Conservation (phyloP, 2,113 vertebrate species). For the Zosterops hypoxanthus region DNA sequence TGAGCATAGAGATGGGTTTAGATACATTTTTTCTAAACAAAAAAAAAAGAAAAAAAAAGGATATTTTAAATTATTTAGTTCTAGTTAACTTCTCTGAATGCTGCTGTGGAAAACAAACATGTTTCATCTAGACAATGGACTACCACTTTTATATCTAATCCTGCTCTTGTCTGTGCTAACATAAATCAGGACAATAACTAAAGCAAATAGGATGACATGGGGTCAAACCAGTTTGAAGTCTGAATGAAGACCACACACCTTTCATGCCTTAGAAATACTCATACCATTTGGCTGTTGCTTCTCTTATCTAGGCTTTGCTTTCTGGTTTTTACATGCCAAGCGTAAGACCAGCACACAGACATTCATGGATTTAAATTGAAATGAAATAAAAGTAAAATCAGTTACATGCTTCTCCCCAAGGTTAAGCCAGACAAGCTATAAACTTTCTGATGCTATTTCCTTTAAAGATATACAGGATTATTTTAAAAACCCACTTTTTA, state of each 20-base stretch:
- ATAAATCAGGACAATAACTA: slow-evolving; percentile 66
- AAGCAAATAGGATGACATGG: slow-evolving; percentile 50
- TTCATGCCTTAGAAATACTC: slow-evolving; percentile 18
- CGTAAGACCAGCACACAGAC: background rate
- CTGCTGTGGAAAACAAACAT: background rate
- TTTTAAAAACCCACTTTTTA: background rate
- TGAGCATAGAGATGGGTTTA: background rate
- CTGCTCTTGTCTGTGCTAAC: slow-evolving; percentile 10
- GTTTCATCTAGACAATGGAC: slow-evolving; percentile 2
- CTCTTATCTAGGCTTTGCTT: background rate
- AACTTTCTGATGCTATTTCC: background rate
- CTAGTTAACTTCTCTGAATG: background rate
- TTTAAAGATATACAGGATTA: background rate
- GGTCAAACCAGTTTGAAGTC: slow-evolving; percentile 59
- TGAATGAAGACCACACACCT: slow-evolving; percentile 63
- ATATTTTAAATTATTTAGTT: background rate
- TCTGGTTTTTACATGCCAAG: background rate
- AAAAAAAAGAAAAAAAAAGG: background rate
- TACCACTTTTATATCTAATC: slow-evolving; percentile 52
- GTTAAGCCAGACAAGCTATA: background rate
- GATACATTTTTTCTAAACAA: background rate
- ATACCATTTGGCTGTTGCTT: slow-evolving; percentile 20
- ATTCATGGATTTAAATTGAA: background rate
- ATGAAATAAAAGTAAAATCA: background rate
- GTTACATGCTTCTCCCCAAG: background rate